phyloP scores from a whole-genome alignment of 2,113 vertebrate genomes.

The Scomber japonicus region DNA sequence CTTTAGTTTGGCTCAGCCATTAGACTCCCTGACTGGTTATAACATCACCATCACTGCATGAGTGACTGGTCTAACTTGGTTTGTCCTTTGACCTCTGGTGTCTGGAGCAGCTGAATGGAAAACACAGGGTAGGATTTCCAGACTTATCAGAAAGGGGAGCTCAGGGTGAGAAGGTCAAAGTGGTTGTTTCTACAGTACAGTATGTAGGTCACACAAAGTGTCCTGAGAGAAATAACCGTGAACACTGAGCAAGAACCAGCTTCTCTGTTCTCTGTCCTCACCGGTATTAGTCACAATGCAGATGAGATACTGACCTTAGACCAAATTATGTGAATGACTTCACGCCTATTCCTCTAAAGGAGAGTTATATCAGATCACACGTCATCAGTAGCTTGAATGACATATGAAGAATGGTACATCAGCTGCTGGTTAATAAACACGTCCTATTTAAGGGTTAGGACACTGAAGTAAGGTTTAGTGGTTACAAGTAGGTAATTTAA shows the following conservation, averaged over 20 bases:
- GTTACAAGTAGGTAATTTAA: neutral
- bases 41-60: neutral
- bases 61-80: constrained; percentile 1
- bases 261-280: neutral
- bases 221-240: neutral
- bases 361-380: neutral
- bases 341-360: neutral
- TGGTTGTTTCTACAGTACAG: neutral
- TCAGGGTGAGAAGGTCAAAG: constrained; percentile 15
- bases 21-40: neutral
- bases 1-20: neutral
- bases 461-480: neutral
- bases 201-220: constrained; percentile 12
- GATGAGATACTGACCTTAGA: neutral
- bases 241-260: constrained; percentile 1
- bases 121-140: constrained; percentile 50
- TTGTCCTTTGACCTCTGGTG: constrained; percentile 31
- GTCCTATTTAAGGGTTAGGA: neutral
- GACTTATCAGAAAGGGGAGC: neutral
- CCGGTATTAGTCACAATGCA: neutral
- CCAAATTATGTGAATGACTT: constrained; percentile 22
- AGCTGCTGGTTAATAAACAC: constrained; percentile 39
- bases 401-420: neutral
- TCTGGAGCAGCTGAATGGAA: constrained; percentile 27
- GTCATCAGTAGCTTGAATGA: constrained; percentile 35